Conservation (phyloP, 2,888 invertebrate genomes). For the Cheilosia vernalis region DNA sequence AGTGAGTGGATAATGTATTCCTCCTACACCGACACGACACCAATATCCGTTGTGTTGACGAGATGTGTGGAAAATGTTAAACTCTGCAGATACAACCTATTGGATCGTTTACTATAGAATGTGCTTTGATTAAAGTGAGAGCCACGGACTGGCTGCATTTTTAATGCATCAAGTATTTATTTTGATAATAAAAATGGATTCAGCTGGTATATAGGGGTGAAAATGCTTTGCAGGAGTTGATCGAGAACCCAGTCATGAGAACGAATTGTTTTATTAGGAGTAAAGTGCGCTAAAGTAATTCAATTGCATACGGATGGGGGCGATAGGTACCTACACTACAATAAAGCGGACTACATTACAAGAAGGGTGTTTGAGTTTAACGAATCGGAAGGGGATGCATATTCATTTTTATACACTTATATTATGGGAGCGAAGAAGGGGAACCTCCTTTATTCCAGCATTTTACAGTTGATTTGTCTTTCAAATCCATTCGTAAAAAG, state of each 20-base stretch:
- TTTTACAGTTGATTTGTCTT: too few species aligned
- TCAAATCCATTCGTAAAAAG: too few species aligned
- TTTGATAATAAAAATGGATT: constrained; percentile 8
- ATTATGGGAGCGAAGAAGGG: too few species aligned
- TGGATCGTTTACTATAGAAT: constrained; percentile 44
- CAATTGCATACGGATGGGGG: constrained; percentile 3
- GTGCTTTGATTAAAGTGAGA: constrained; percentile 26
- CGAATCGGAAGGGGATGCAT: too few species aligned
- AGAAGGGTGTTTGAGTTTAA: too few species aligned
- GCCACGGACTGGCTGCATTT: neutral
- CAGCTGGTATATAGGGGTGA: too few species aligned
- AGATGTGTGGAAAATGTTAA: constrained; percentile 50
- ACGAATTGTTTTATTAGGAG: constrained; percentile 34
- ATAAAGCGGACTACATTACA: constrained; percentile 21
- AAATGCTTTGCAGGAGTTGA: neutral
- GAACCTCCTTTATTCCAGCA: too few species aligned
- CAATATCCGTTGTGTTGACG: constrained; percentile 20
- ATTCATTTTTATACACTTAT: too few species aligned
- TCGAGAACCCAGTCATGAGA: neutral
- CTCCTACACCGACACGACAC: neutral
- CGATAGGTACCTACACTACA: constrained; percentile 9
- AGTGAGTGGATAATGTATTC: constrained; percentile 30
- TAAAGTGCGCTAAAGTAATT: constrained; percentile 28
- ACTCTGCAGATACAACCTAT: constrained; percentile 56
- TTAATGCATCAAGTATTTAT: constrained; percentile 33